Conservation (phyloP, 2,113 vertebrate species). For the Bos javanicus region DNA sequence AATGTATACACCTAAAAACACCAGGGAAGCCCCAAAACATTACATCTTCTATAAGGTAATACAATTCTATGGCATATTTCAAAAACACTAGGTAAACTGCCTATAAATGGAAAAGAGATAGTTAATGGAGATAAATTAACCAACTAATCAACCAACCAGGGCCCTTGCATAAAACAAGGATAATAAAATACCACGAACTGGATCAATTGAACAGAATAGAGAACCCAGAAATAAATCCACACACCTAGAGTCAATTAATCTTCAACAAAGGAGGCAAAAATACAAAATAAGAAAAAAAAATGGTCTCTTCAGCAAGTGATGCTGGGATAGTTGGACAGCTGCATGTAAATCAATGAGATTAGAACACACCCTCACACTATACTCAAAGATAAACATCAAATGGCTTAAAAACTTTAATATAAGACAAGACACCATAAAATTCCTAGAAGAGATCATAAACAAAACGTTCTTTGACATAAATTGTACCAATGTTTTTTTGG, state of each 20-base stretch:
- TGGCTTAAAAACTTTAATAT: background rate
- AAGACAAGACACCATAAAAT: background rate
- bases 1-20: background rate
- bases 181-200: background rate
- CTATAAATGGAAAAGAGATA: background rate
- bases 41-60: background rate
- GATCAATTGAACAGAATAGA: background rate
- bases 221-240: background rate
- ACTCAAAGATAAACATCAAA: background rate
- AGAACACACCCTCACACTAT: background rate
- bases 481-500: background rate
- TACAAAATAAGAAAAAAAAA: background rate
- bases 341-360: background rate
- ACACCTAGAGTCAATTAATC: background rate
- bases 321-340: background rate
- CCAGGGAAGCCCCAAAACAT: background rate
- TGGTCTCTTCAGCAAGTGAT: background rate
- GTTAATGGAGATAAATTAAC: background rate
- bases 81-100: background rate
- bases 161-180: background rate
- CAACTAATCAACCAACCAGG: background rate
- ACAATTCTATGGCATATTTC: conserved; percentile 4
- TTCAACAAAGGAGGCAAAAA: background rate
- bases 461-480: background rate
- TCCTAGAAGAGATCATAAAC: background rate